Evolutionary conservation across 2,888 invertebrate genomes (phyloP), one percentile per base, ranked within the genome.

Genomic region (Andrena chrysosceles): DNA sequence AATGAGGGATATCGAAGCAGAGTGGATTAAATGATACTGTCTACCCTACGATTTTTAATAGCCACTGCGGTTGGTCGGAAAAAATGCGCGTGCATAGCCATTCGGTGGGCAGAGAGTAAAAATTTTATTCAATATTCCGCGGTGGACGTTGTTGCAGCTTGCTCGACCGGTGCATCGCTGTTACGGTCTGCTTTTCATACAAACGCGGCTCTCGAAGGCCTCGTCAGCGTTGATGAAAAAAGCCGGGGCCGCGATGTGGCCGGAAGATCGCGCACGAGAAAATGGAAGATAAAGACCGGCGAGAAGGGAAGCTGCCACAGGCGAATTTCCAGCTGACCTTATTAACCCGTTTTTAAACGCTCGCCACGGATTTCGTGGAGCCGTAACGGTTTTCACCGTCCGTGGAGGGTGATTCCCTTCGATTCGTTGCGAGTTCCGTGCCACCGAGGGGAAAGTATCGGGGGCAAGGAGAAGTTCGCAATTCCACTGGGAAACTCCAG

Each of bases 171-270:
- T 26, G 70, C 70, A 59, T 71, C 64, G 68, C 81, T 16, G 74
- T 79, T 77, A 86, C 64, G 62, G 59, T 80, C 77, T 77, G 60
- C 81, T 87, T 87, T 87, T 83, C 85, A 77, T 79, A 67, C 81
- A 67, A 87, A 83, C 74, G 75, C 62, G 76, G 71, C 64, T 68
- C 75, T 73, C 80, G 72, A 87, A 83, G 62, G 62, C 29, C 49
- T 80, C 69, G 71, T 71, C 66, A 35, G 68, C 68, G 54, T 69
- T 80, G 81, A 86, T 86, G 73, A 80, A 82, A 85, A 84, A 84
- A 81, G 73, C 63, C 52, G 35, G 6, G 10, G 33, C 42, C 60
- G 59, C 81, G 66, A 69, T 70, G 73, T 26, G 54, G 74, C 26
- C 71, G 42, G 64, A 68, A 59, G 69, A 77, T 76, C 71, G 69